Percentiles rank a stretch among this genome's conserved stretches.
Evolutionary conservation across 2,888 invertebrate genomes (phyloP).

Genomic region (Amphimallon solstitiale): DNA sequence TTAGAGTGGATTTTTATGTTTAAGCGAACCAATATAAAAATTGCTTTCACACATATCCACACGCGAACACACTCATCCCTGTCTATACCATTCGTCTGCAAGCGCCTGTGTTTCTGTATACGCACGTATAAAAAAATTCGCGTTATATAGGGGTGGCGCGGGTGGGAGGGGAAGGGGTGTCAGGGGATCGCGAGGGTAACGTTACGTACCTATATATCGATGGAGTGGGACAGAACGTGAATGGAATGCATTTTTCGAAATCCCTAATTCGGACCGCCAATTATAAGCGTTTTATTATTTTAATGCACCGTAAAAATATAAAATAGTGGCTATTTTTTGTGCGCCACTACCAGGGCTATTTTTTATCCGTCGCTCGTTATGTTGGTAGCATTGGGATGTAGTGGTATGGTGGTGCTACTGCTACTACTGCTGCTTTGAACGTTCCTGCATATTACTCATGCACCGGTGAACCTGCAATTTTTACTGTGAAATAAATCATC

Average conservation of each 20-base stretch:
- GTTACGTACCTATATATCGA: background rate
- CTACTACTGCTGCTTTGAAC: slow-evolving; percentile 60
- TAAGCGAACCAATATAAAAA: slow-evolving; percentile 35
- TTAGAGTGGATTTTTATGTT: slow-evolving; percentile 37
- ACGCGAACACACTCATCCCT: too few relatives aligned
- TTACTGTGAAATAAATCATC: slow-evolving; percentile 70
- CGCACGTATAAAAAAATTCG: background rate
- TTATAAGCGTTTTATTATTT: slow-evolving; percentile 50
- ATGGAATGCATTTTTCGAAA: slow-evolving; percentile 30
- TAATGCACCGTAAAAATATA: slow-evolving; percentile 61
- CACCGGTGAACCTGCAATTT: slow-evolving; percentile 68
- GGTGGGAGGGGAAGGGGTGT: too few relatives aligned
- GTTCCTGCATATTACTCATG: slow-evolving; percentile 67
- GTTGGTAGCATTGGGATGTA: slow-evolving; percentile 39
- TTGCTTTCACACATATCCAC: slow-evolving; percentile 1
- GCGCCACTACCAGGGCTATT: slow-evolving; percentile 52
- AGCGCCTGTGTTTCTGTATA: background rate
- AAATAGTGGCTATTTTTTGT: slow-evolving; percentile 58
- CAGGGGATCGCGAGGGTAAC: too few relatives aligned
- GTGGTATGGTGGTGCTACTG: slow-evolving; percentile 51
- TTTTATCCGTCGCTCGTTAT: slow-evolving; percentile 56
- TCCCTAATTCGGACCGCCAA: slow-evolving; percentile 38
- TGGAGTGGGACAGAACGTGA: background rate
- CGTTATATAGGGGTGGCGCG: too few relatives aligned
- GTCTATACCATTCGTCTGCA: background rate